Conservation (phyloP, 92 coral and sea anemone species). For the Virgularia gustaviana region DNA sequence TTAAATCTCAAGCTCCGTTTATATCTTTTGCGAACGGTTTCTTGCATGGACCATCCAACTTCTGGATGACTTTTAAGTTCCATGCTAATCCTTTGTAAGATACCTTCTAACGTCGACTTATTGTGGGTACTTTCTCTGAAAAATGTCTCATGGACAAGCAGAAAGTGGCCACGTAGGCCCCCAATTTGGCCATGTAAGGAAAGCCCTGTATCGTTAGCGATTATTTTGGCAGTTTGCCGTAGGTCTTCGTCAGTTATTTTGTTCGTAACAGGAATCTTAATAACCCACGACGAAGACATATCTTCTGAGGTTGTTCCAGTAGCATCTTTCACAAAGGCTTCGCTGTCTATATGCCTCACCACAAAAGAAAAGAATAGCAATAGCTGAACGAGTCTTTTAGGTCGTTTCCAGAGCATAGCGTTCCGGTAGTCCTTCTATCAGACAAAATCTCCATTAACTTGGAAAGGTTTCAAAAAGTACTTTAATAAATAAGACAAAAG, state of each 20-base stretch:
- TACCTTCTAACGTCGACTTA: slow-evolving; percentile 20
- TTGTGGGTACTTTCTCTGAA: slow-evolving; percentile 28
- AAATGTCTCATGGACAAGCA: slow-evolving; percentile 72
- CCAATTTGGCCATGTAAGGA: slow-evolving; percentile 90
- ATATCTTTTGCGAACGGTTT: slow-evolving; percentile 65
- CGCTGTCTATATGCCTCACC: slow-evolving; percentile 4
- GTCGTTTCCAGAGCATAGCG: neutral
- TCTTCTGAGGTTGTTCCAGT: slow-evolving; percentile 5
- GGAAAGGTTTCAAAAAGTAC: neutral
- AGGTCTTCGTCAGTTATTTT: slow-evolving; percentile 38
- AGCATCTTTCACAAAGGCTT: slow-evolving; percentile 33
- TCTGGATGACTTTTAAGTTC: slow-evolving; percentile 70
- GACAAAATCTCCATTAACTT: slow-evolving; percentile 24
- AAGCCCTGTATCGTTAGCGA: slow-evolving; percentile 79
- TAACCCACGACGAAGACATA: slow-evolving; percentile 82
- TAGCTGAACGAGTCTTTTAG: neutral
- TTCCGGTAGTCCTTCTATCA: too few relatives aligned
- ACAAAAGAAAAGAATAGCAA: slow-evolving; percentile 19
- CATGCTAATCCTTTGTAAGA: slow-evolving; percentile 53
- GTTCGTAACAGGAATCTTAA: slow-evolving; percentile 66
- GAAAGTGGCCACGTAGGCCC: slow-evolving; percentile 77
- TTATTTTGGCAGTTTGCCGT: slow-evolving; percentile 61
- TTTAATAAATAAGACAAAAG: neutral
- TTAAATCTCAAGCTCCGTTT: slow-evolving; percentile 86
- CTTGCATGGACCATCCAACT: slow-evolving; percentile 91